phyloP scores from a whole-genome alignment of 2,888 invertebrate species.

The Oxyteleia sp. region DNA sequence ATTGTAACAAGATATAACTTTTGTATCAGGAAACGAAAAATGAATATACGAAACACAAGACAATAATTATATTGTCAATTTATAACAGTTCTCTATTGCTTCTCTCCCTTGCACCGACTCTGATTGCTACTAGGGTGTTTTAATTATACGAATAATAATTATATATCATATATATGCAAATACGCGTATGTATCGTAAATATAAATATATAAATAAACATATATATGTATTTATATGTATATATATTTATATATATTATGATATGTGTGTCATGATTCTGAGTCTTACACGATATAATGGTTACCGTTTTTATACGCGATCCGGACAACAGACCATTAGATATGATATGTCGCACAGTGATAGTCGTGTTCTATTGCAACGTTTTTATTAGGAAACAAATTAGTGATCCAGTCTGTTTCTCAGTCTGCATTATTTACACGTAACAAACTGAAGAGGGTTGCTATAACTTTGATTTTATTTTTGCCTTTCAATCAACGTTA shows the following conservation, averaged over 20 bases:
- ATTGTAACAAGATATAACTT: neutral
- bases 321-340: conserved; percentile 61
- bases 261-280: conserved; percentile 60
- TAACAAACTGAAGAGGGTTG: conserved; percentile 3
- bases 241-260: conserved; percentile 43
- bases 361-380: conserved; percentile 26
- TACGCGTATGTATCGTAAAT: conserved; percentile 41
- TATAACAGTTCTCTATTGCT: conserved; percentile 31
- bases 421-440: conserved; percentile 31
- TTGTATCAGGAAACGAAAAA: neutral
- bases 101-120: conserved; percentile 20
- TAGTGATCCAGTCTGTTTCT: conserved; percentile 26
- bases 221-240: conserved; percentile 33
- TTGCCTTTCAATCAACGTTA: too few relatives aligned
- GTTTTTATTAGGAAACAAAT: conserved; percentile 15
- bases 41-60: neutral
- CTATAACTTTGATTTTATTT: conserved; percentile 14
- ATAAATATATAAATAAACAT: conserved; percentile 51
- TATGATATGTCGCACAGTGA: conserved; percentile 32
- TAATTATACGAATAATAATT: conserved; percentile 35
- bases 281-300: conserved; percentile 43
- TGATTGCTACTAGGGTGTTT: conserved; percentile 54
- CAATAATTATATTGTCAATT: conserved; percentile 4
- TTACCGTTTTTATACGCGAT: conserved; percentile 31
- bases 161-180: conserved; percentile 27